phyloP scores from a whole-genome alignment of 2,888 invertebrate species.

The Drosophila maculinotata region DNA sequence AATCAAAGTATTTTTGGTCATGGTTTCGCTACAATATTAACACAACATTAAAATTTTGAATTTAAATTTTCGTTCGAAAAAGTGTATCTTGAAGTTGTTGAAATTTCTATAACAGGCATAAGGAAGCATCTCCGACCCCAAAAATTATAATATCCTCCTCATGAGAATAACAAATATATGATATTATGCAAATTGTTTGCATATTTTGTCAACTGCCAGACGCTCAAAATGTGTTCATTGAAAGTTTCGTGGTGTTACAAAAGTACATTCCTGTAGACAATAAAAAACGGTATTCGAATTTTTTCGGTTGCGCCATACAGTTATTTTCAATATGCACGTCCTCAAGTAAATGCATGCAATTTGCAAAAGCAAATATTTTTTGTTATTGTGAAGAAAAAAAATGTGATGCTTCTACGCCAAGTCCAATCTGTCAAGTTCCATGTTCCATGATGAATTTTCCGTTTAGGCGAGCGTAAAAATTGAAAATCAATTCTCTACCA shows the following conservation, averaged over 20 bases:
- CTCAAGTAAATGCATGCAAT: constrained; percentile 43
- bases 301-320: constrained; percentile 2
- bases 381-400: constrained; percentile 22
- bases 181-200: constrained; percentile 56
- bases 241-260: constrained; percentile 16
- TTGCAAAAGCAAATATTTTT: constrained; percentile 19
- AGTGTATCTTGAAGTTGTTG: no score
- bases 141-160: no score
- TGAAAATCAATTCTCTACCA: constrained; percentile 71
- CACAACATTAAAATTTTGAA: no score
- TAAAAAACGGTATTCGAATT: constrained; percentile 3
- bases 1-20: no score
- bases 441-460: constrained; percentile 63
- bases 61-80: no score
- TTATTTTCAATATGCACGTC: constrained; percentile 17
- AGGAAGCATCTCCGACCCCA: no score
- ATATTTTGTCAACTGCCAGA: constrained; percentile 45
- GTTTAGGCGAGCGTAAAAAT: constrained; percentile 79
- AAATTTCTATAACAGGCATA: no score
- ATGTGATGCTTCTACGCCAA: constrained; percentile 8
- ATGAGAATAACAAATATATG: constrained; percentile 13
- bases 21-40: no score
- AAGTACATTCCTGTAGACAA: constrained; percentile 1
- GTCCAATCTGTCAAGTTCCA: constrained; percentile 43
- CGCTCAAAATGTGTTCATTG: constrained; percentile 8